phyloP scores from a whole-genome alignment of 2,113 vertebrate genomes.

The Phaethon lepturus region DNA sequence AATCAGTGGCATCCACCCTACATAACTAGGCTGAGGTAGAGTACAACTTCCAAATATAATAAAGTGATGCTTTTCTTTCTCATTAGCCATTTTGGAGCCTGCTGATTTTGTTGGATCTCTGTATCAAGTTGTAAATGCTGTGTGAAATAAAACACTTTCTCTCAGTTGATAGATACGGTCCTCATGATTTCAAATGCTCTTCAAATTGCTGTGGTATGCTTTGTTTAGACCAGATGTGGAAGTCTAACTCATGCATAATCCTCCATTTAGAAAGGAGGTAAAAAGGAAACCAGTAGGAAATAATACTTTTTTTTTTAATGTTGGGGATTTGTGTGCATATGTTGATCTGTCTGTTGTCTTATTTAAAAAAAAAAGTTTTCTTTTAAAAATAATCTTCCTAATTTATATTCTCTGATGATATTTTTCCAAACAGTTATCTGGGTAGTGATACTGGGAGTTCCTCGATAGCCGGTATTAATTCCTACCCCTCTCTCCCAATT shows the following conservation, averaged over 20 bases:
- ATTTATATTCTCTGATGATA: neutral
- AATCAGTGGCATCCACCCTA: neutral
- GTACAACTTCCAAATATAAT: neutral
- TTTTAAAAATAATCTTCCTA: neutral
- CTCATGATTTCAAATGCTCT: neutral
- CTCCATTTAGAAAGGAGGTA: neutral
- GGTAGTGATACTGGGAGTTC: neutral
- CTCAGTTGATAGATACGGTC: neutral
- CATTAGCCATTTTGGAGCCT: neutral
- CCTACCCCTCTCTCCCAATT: neutral
- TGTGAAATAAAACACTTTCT: slow-evolving; percentile 14
- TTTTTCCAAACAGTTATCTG: neutral
- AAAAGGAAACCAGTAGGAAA: neutral
- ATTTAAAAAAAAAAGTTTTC: neutral
- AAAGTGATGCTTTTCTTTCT: neutral
- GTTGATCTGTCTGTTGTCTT: neutral
- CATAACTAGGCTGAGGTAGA: neutral
- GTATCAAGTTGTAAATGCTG: neutral
- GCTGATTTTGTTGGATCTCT: neutral
- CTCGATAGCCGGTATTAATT: neutral
- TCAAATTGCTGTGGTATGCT: neutral
- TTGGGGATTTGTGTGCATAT: neutral
- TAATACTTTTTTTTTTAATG: neutral
- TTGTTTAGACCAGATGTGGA: neutral
- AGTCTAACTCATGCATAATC: neutral